Evolutionary conservation across 2,888 invertebrate species (phyloP), one percentile per base, ranked within the genome.

Genomic region (Eupeodes luniger): DNA sequence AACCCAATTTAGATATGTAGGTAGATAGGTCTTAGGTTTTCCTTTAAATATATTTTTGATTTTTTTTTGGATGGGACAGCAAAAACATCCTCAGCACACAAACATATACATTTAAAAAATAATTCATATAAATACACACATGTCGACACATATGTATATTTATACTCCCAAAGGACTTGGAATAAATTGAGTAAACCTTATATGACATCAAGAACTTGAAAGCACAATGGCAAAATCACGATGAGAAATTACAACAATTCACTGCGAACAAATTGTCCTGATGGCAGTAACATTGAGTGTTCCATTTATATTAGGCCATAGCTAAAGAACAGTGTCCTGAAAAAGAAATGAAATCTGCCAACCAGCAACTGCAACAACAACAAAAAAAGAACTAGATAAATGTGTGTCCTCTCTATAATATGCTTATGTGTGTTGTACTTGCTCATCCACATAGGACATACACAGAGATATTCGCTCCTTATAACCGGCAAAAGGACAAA

Each of bases 131-230:
- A 51, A 80, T 69, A 84, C 84, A 83, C 80, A 75, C 78, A 78
- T 81, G 88, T 88, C 81, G 81, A 77, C 87, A 75, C n/a, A 55
- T 79, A 76, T 74, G 16, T 55, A 36, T 62, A 64, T 85, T 78
- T 76, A 27, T 59, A 44, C 62, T 78, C 88, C 69, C 88, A 53
- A 69, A 69, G 81, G 86, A 75, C 78, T 57, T 47, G 27, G 78
- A 88, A 85, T 81, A 88, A 85, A 88, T 88, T 85, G 88, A 88
- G 88, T 88, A 88, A 88, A 85, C 85, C 88, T 88, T 88, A 88
- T 88, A 88, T 88, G 88, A 88, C 88, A 27, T 27, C 27, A 88
- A 88, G 85, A 81, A 81, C 85, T 84, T 81, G 85, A 88, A 81
- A 81, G 85, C 77, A 85, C 88, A 88, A 88, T 88, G 88, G 78